Evolutionary conservation across 2,113 vertebrate species (phyloP).

Genomic region (Campylomormyrus numenius): DNA sequence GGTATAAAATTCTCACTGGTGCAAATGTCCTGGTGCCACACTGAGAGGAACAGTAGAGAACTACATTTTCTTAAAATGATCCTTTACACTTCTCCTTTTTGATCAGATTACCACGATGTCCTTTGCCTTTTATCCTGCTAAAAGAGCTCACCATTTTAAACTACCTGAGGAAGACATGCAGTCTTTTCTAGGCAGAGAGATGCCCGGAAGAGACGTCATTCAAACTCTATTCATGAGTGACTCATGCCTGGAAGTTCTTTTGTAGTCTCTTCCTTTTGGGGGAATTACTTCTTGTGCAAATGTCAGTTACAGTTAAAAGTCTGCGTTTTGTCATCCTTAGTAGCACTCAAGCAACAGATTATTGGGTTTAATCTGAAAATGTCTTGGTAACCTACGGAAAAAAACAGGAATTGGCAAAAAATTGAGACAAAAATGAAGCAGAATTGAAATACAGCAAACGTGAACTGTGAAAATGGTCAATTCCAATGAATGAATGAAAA

Average conservation of each 20-base stretch:
- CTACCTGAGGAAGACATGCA: conserved; percentile 27
- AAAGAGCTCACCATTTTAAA: conserved; percentile 38
- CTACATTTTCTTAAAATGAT: not conserved
- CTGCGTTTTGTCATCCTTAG: not conserved
- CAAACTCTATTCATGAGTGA: conserved; percentile 31
- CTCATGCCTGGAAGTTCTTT: conserved; percentile 12
- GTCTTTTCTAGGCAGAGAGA: conserved; percentile 42
- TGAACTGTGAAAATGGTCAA: not conserved
- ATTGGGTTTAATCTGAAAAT: not conserved
- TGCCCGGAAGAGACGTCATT: conserved; percentile 36
- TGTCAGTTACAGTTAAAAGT: conserved; percentile 14
- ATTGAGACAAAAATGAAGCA: not conserved
- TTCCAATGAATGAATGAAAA: conserved; percentile 15
- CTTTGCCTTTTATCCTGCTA: conserved; percentile 22
- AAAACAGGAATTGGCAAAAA: not conserved
- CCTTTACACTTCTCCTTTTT: not conserved
- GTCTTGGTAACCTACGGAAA: not conserved
- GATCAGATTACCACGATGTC: not conserved
- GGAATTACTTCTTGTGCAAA: conserved; percentile 13
- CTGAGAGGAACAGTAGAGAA: not conserved
- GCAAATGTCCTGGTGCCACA: not conserved
- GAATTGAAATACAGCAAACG: not conserved
- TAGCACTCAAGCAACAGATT: not conserved
- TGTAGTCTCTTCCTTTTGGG: not conserved
- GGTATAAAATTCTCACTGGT: not conserved